phyloP scores from a whole-genome alignment of 2,113 vertebrate genomes.

The Lasiurus cinereus region DNA sequence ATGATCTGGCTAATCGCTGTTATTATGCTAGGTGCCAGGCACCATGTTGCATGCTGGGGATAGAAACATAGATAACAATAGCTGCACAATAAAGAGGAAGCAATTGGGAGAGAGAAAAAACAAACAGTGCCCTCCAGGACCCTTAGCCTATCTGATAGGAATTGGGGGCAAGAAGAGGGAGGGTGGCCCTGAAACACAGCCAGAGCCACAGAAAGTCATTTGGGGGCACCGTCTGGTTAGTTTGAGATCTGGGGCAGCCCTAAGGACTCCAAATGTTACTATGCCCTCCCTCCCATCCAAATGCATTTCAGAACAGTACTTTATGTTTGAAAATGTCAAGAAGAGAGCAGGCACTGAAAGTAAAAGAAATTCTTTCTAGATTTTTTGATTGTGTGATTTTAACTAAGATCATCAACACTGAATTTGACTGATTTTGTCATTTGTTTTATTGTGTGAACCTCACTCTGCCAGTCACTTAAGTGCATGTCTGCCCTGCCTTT shows the following conservation, averaged over 20 bases:
- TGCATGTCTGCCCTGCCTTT: background rate
- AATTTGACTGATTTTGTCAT: background rate
- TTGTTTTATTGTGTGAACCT: background rate
- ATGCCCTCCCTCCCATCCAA: background rate
- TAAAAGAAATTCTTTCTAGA: constrained; percentile 4
- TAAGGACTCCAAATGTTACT: background rate
- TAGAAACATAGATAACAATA: background rate
- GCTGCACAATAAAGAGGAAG: background rate
- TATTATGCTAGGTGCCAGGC: too few relatives aligned
- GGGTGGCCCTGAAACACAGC: background rate
- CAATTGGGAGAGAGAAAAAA: background rate
- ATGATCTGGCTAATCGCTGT: background rate
- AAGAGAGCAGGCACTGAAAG: background rate
- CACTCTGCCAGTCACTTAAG: background rate
- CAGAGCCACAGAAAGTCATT: background rate
- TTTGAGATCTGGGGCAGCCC: background rate
- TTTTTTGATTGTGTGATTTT: background rate
- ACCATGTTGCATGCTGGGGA: background rate
- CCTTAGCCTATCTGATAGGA: background rate
- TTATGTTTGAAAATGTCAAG: constrained; percentile 18
- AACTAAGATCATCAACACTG: background rate
- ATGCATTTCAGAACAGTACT: background rate
- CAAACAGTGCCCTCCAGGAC: background rate
- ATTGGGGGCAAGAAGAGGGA: accelerated
- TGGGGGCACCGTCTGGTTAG: background rate